Base-by-base conservation (phyloP, 1,140 invertebrate species). In the Diorhabda carinulata region DNA sequence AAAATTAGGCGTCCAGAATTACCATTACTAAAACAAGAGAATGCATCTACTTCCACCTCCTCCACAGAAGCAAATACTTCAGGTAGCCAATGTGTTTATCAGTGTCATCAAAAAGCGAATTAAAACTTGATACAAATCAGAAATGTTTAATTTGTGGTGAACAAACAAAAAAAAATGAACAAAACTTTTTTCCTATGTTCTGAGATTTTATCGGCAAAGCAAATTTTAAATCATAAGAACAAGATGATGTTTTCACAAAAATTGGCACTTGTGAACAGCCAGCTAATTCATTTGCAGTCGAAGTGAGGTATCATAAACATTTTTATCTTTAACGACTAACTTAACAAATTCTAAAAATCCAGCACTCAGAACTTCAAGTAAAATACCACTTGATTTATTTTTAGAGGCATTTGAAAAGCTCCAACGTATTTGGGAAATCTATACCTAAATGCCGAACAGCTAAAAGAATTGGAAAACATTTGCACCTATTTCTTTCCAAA, bases 1-100 rank as follows among this genome's bases (percentile, higher is more conserved):
- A 70, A 70, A 70, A 66, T 70, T 3, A 66, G 64, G 63, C 69
- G 67, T n/a, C 67, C 45, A 69, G 67, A 69, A 64, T 5, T 64
- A 67, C 41, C 67, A 41, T 69, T 69, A 58, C 7, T 2, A 4
- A 69, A 69, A 42, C 25, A 69, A 42, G 61, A 64, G 47, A 56
- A 67, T 62, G 60, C 4, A 2, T 67, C 66, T 67, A 67, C 2
- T 45, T 67, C 43, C 43, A 56, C 57, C 57, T 58, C 57, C n/a
- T 58, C 8, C 45, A 43, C 47, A 61, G 43, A 60, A 67, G 47
- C 42, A 40, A 56, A 57, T 64, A 56, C 10, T 69, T 69, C 62
- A n/a, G 47, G 57, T 43, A 69, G 2, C 10, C 5, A 56, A 63
- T 3, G 45, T 69, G 25, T 59, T 64, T 57, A 42, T 43, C 45